Evolutionary conservation across 2,113 vertebrate species (phyloP), one percentile per base, ranked within the genome.

Genomic region (Pygoscelis antarcticus): DNA sequence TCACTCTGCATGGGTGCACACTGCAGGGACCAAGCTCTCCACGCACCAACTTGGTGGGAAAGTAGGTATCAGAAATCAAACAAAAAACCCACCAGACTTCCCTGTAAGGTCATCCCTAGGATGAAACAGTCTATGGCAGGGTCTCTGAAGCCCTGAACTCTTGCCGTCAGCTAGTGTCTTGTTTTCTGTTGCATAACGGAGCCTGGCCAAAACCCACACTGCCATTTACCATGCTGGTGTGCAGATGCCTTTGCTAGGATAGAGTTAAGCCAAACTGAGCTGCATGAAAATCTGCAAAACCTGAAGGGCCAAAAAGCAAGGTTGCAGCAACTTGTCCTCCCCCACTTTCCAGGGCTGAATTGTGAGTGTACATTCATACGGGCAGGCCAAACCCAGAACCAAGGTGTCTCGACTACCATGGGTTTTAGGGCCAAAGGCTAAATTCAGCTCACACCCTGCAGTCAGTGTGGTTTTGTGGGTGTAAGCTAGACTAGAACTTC

Each of bases 361-460:
- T 55, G 26, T 68, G 26, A 64, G 29, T 5, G 10, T 9, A 8
- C 4, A 2, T 52, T 58, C 42, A n/a, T 29, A 16, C 0, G 0
- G 21, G 14, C 46, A 54, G 55, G 46, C 36, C 46, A 87, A 92
- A 81, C 10, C 32, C 64, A 82, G 57, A 72, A 18, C 4, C 8
- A 21, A 52, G 36, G 36, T 25, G 36, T 65, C 69, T 57, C 1
- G 0, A 22, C 21, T 84, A 8, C 42, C 4, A 0, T 2, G 21
- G 15, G 7, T 3, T 36, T 89, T 25, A 66, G 14, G 52, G 65
- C n/a, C 65, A 79, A 75, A 94, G 87, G 66, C 70, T 83, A 60
- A 51, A 60, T 89, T 68, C 57, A 91, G 15, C 81, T 81, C 72
- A 60, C 36, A 42, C 2, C 1, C 25, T 66, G 38, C 71, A 91